Evolutionary conservation across 2,888 invertebrate genomes (phyloP).

Genomic region (Cryptocheilus praepositus): DNA sequence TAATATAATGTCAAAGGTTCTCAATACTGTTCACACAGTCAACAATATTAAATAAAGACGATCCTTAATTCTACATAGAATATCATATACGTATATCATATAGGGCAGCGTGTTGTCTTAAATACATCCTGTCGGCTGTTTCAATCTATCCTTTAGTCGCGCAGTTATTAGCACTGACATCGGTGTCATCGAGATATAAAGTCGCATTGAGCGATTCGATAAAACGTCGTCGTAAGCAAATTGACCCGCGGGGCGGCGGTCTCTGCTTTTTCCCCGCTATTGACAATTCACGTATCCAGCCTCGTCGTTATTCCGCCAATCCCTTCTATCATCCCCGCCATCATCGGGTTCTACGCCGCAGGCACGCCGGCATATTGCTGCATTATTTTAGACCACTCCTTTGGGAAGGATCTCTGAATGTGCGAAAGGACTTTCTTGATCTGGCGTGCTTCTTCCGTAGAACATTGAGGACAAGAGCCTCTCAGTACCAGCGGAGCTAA

Average conservation of each 20-base stretch:
- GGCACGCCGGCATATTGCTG: conserved; percentile 79
- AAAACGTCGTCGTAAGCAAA: too few relatives aligned
- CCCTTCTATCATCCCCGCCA: conserved; percentile 17
- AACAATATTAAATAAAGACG: too few relatives aligned
- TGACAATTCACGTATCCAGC: conserved; percentile 14
- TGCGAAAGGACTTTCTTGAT: conserved; percentile 85
- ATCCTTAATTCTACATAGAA: too few relatives aligned
- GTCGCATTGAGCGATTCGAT: neutral
- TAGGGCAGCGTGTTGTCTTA: neutral
- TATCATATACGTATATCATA: neutral
- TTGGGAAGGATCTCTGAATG: conserved; percentile 85
- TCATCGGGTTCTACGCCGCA: conserved; percentile 35
- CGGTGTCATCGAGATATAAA: neutral
- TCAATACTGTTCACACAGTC: too few relatives aligned
- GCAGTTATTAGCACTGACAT: conserved; percentile 11
- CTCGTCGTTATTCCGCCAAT: conserved; percentile 15
- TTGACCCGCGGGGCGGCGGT: neutral
- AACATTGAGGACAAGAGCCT: conserved; percentile 84
- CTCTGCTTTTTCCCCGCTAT: neutral
- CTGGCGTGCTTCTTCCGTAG: conserved; percentile 82
- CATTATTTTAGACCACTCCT: conserved; percentile 85
- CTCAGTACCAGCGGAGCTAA: conserved; percentile 85
- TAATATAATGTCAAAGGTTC: too few relatives aligned
- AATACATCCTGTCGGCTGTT: neutral
- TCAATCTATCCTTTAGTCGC: neutral